These are phyloP conservation scores for Acronicta leporina DNA, from an alignment of 2,888 invertebrate genomes.

Conservation along the genomic window DNA sequence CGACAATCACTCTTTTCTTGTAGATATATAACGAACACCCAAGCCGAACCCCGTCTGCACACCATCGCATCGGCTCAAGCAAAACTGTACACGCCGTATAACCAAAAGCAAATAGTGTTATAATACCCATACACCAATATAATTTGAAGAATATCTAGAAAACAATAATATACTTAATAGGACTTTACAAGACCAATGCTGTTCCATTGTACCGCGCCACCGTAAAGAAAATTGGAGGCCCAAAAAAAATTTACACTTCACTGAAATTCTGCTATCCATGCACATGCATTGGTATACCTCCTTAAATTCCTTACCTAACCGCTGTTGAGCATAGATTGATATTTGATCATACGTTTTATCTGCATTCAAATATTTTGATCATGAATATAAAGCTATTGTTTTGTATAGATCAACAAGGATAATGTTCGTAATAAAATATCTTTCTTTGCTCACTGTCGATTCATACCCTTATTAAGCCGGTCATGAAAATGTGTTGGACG, in stretches of 20 bases:
- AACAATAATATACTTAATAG: conserved; percentile 24
- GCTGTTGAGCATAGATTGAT: conserved; percentile 26
- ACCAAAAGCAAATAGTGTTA: conserved; percentile 64
- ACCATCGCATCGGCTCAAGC: conserved; percentile 70
- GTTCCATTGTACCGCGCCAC: conserved; percentile 28
- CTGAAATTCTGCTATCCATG: conserved; percentile 46
- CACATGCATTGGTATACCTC: conserved; percentile 51
- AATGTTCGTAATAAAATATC: conserved; percentile 34
- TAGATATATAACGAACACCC: conserved; percentile 64
- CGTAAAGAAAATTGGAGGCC: conserved; percentile 16
- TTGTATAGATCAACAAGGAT: not conserved
- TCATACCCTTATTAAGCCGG: conserved; percentile 15
- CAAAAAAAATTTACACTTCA: conserved; percentile 26
- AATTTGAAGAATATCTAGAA: conserved; percentile 24
- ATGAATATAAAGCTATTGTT: conserved; percentile 1
- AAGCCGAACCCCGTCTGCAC: conserved; percentile 62
- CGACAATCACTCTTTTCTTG: conserved; percentile 66
- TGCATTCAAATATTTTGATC: not conserved
- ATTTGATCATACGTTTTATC: conserved; percentile 13
- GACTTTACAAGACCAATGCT: conserved; percentile 18
- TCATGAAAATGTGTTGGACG: conserved; percentile 25
- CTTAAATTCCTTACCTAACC: conserved; percentile 9
- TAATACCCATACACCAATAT: conserved; percentile 47
- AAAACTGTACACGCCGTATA: conserved; percentile 66
- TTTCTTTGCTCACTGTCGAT: conserved; percentile 13